Evolutionary conservation across 1,140 invertebrate species (phyloP).

Genomic region (Colletes latitarsis): DNA sequence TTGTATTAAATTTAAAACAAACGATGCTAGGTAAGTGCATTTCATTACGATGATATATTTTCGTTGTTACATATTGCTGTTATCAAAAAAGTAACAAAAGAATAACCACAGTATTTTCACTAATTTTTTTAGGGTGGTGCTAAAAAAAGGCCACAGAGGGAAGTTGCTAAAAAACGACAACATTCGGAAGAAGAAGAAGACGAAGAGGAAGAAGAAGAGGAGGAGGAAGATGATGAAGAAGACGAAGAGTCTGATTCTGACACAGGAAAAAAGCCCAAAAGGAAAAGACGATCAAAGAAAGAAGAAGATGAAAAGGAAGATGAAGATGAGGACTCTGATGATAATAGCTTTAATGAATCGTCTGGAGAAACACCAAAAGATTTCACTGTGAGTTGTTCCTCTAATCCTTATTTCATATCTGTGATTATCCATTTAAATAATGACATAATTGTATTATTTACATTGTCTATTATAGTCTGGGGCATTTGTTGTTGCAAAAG

Average conservation of each 20-base stretch:
- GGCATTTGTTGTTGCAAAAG: conserved; percentile 86
- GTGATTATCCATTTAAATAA: neutral
- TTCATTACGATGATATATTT: neutral
- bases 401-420: neutral
- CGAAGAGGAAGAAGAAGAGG: conserved; percentile 78
- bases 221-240: conserved; percentile 77
- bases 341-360: conserved; percentile 76
- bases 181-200: conserved; percentile 78
- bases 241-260: conserved; percentile 77
- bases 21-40: neutral
- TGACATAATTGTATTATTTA: neutral
- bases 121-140: conserved; percentile 60
- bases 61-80: neutral
- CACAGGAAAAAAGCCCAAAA: conserved; percentile 75
- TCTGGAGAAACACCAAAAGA: conserved; percentile 78
- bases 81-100: neutral
- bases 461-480: conserved; percentile 82
- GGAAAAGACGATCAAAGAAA: conserved; percentile 76
- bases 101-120: neutral
- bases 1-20: neutral
- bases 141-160: conserved; percentile 76
- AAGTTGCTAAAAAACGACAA: conserved; percentile 75
- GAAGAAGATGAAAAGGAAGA: conserved; percentile 81
- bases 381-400: conserved; percentile 73
- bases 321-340: conserved; percentile 79